A percentile compares a stretch with the other conserved stretches of the same genome.
Conservation (phyloP, 2,797 vertebrate genomes). For the Neomorphus geoffroyi region DNA sequence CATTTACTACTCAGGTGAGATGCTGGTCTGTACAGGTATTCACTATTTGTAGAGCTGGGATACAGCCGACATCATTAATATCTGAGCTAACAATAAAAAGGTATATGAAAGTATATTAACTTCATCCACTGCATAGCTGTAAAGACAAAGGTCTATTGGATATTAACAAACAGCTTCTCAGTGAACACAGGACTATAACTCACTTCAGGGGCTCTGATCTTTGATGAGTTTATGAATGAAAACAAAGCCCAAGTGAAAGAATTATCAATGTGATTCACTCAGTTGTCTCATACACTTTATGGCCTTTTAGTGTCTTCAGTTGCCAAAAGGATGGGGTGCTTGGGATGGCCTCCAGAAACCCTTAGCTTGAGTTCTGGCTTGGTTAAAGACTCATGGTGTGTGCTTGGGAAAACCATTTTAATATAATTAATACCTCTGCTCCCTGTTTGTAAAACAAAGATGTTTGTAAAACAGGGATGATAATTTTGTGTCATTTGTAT, state of each 20-base stretch:
- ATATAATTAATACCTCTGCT: neutral
- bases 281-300: slow-evolving; percentile 10
- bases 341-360: neutral
- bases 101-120: slow-evolving; percentile 26
- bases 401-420: neutral
- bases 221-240: slow-evolving; percentile 49
- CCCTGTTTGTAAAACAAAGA: neutral
- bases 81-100: neutral
- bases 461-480: neutral
- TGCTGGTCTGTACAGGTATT: neutral
- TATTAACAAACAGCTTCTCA: slow-evolving; percentile 38
- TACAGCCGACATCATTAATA: neutral
- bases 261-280: neutral
- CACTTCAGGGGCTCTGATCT: slow-evolving; percentile 23
- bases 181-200: neutral
- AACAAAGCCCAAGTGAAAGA: slow-evolving; percentile 39
- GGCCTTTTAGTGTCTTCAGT: slow-evolving; percentile 28
- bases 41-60: neutral
- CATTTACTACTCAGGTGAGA: neutral
- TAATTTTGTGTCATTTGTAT: neutral
- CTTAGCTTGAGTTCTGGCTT: neutral
- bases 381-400: neutral
- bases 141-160: neutral
- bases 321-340: neutral
- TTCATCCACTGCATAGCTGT: neutral